These are phyloP conservation scores for Drosophila saltans DNA, from an alignment of 1,140 invertebrate species.

Conservation along the genomic window DNA sequence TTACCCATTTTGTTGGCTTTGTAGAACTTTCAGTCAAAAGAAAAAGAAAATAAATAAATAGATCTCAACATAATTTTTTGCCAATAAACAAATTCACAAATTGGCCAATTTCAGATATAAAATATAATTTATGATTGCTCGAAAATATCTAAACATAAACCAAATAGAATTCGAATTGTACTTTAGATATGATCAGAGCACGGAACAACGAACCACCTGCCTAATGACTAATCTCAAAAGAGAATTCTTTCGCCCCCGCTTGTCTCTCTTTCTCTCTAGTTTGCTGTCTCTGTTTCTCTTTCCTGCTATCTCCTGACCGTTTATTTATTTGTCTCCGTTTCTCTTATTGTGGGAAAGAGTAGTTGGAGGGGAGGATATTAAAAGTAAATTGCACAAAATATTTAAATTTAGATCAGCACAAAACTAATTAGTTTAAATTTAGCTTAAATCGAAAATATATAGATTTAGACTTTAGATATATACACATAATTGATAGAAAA, in stretches of 20 bases:
- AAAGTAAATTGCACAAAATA: constrained; percentile 56
- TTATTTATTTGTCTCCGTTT: not conserved
- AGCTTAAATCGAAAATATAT: constrained; percentile 43
- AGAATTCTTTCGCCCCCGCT: constrained; percentile 5
- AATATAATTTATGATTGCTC: constrained; percentile 63
- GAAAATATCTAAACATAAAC: constrained; percentile 56
- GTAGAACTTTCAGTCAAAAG: not conserved
- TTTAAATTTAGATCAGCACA: constrained; percentile 57
- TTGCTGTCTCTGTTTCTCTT: not conserved
- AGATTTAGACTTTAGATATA: constrained; percentile 45
- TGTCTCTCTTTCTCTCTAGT: not conserved
- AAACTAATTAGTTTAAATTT: constrained; percentile 64
- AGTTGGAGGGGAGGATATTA: constrained; percentile 11
- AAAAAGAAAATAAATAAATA: constrained; percentile 8
- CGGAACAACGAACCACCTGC: constrained; percentile 60
- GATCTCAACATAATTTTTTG: constrained; percentile 60
- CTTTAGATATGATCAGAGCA: constrained; percentile 16
- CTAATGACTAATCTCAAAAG: constrained; percentile 60
- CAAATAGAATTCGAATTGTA: constrained; percentile 33
- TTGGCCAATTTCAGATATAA: constrained; percentile 60
- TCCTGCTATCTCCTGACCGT: not conserved
- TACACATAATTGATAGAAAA: constrained; percentile 44
- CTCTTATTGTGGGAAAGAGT: not conserved
- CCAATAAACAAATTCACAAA: constrained; percentile 73
- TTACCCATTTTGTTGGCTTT: not conserved